A percentile compares a stretch with the other conserved stretches of the same genome.
Evolutionary conservation across 2,888 invertebrate genomes (phyloP).

Genomic region (Schrankia costaestrigalis): DNA sequence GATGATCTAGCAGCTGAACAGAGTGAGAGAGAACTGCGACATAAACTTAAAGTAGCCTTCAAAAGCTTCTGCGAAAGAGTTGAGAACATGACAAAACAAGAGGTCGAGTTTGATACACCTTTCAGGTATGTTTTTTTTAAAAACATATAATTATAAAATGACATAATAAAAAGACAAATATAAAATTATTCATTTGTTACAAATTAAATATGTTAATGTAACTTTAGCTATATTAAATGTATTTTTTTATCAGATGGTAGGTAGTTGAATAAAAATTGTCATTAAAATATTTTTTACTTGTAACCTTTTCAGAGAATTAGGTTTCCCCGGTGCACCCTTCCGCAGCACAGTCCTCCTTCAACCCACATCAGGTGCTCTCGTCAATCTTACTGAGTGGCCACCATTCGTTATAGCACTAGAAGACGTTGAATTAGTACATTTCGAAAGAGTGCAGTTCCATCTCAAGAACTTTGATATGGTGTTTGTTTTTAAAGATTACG

Average conservation of each 20-base stretch:
- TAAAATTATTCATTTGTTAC: no score
- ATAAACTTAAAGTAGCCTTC: constrained; percentile 98
- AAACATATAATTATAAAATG: not conserved
- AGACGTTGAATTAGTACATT: constrained; percentile 98
- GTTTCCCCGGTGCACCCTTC: constrained; percentile 98
- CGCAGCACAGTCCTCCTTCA: constrained; percentile 97
- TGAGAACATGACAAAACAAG: constrained; percentile 96
- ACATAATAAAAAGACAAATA: no score
- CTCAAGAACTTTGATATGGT: constrained; percentile 99
- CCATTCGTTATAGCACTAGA: constrained; percentile 99
- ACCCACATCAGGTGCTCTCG: constrained; percentile 98
- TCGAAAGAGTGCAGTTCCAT: constrained; percentile 99
- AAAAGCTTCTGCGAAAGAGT: constrained; percentile 99
- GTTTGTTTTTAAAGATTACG: constrained; percentile 99
- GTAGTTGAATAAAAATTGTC: not conserved
- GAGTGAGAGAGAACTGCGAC: constrained; percentile 96
- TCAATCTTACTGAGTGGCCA: constrained; percentile 99
- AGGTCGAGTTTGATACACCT: constrained; percentile 99
- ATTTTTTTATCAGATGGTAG: not conserved
- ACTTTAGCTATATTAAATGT: no score
- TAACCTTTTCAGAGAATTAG: constrained; percentile 87
- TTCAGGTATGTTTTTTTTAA: constrained; percentile 80
- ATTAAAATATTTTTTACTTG: not conserved
- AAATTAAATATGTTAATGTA: no score
- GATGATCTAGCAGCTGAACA: constrained; percentile 99